Conservation (phyloP, 2,888 invertebrate genomes). For the Dynastes grantii region DNA sequence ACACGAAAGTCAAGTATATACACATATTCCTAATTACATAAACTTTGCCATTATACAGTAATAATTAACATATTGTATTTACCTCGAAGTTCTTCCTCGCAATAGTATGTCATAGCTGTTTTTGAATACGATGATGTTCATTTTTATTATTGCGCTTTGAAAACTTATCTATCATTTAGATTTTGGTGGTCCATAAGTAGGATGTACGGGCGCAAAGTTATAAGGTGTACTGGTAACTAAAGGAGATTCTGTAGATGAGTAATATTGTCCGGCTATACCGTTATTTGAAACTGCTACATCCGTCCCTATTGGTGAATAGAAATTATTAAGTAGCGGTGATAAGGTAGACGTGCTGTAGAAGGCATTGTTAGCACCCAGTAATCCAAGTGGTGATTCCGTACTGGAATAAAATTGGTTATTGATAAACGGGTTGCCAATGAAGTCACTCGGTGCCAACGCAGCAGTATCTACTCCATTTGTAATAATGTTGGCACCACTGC, state of each 20-base stretch:
- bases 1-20: slow-evolving; percentile 33
- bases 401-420: slow-evolving; percentile 21
- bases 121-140: slow-evolving; percentile 24
- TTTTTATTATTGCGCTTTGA: background rate
- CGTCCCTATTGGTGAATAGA: slow-evolving; percentile 23
- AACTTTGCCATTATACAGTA: slow-evolving; percentile 46
- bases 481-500: slow-evolving; percentile 51
- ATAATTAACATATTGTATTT: slow-evolving; percentile 45
- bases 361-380: slow-evolving; percentile 15
- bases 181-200: slow-evolving; percentile 42
- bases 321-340: slow-evolving; percentile 25
- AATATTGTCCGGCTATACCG: slow-evolving; percentile 42
- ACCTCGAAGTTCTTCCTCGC: slow-evolving; percentile 35
- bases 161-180: slow-evolving; percentile 35
- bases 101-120: slow-evolving; percentile 45
- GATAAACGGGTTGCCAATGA: slow-evolving; percentile 35
- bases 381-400: slow-evolving; percentile 38
- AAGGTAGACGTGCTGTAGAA: slow-evolving; percentile 39
- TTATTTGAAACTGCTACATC: slow-evolving; percentile 39
- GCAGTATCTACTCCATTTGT: slow-evolving; percentile 54
- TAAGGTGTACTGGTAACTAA: slow-evolving; percentile 38
- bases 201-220: slow-evolving; percentile 35
- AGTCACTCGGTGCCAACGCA: background rate
- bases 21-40: slow-evolving; percentile 27
- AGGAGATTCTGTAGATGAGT: slow-evolving; percentile 49